Conservation (phyloP, 2,888 invertebrate species). For the Drosophila hamatofila region DNA sequence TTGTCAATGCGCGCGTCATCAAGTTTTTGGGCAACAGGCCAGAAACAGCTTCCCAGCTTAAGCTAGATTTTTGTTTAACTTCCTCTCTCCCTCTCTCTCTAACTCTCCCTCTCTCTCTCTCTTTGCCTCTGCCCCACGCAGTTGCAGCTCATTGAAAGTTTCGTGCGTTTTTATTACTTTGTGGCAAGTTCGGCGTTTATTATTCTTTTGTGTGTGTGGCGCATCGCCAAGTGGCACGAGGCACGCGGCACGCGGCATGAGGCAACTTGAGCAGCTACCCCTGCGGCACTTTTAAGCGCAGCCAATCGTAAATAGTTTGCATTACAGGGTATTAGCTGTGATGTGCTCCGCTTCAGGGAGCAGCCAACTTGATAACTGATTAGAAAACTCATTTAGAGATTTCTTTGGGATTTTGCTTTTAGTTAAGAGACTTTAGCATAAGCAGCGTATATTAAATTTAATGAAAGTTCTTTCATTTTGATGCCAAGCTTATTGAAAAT, state of each 20-base stretch:
- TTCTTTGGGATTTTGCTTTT: not conserved
- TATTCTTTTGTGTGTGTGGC: conserved; percentile 47
- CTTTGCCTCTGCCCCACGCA: not conserved
- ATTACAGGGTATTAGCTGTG: conserved; percentile 46
- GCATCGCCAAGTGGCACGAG: conserved; percentile 10
- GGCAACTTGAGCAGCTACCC: not conserved
- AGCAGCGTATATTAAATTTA: not conserved
- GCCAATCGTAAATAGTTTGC: conserved; percentile 32
- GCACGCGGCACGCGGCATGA: not conserved
- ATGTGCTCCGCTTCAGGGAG: not conserved
- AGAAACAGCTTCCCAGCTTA: conserved; percentile 49
- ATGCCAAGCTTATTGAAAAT: not conserved
- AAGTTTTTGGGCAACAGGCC: conserved; percentile 75
- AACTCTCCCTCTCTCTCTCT: not conserved
- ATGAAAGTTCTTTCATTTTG: not conserved
- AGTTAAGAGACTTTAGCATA: not conserved
- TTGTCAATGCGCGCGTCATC: conserved; percentile 67
- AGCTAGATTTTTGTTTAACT: conserved; percentile 24
- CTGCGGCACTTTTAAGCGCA: conserved; percentile 23
- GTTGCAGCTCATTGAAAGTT: conserved; percentile 74
- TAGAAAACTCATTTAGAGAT: conserved; percentile 17
- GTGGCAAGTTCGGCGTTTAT: conserved; percentile 61
- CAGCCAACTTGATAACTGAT: conserved; percentile 15
- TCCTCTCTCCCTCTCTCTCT: not conserved
- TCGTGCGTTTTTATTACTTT: conserved; percentile 79